A percentile compares a stretch with the other conserved stretches of the same genome.
phyloP scores from a whole-genome alignment of 2,113 vertebrate species.

The Condylura cristata region DNA sequence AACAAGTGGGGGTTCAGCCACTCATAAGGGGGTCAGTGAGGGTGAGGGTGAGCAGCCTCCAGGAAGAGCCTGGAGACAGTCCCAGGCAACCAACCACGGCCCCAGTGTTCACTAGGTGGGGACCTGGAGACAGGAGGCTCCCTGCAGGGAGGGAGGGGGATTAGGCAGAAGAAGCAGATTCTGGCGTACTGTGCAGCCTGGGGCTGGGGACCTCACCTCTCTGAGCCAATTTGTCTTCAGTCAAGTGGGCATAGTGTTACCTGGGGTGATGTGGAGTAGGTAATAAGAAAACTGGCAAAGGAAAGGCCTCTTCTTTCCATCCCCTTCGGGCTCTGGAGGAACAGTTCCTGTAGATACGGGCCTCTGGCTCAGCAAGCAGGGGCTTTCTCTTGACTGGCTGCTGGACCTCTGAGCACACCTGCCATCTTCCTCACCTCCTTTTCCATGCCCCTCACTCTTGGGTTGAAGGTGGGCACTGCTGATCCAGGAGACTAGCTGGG shows the following conservation, averaged over 20 bases:
- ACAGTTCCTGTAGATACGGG: fast-evolving
- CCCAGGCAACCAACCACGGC: not conserved
- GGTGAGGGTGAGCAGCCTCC: not conserved
- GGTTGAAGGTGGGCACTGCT: not conserved
- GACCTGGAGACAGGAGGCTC: not conserved
- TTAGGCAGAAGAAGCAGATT: not conserved
- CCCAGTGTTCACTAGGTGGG: fast-evolving
- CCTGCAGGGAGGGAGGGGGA: not conserved
- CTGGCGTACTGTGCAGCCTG: not conserved
- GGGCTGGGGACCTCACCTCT: not conserved
- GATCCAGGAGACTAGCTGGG: not conserved
- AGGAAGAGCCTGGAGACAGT: not conserved
- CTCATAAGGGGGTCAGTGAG: not conserved
- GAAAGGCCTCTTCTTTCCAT: not conserved
- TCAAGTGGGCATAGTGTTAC: not conserved
- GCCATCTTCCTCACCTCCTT: not conserved
- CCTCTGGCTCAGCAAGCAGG: not conserved
- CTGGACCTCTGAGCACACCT: not conserved
- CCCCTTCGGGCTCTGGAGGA: not conserved
- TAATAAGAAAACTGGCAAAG: too few relatives aligned
- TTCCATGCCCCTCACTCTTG: not conserved
- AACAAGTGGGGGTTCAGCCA: not conserved
- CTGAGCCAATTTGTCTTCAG: not conserved
- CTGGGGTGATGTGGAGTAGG: fast-evolving
- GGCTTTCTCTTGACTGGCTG: not conserved